Base-by-base conservation (phyloP, 2,113 vertebrate species). In the Mastomys natalensis region DNA sequence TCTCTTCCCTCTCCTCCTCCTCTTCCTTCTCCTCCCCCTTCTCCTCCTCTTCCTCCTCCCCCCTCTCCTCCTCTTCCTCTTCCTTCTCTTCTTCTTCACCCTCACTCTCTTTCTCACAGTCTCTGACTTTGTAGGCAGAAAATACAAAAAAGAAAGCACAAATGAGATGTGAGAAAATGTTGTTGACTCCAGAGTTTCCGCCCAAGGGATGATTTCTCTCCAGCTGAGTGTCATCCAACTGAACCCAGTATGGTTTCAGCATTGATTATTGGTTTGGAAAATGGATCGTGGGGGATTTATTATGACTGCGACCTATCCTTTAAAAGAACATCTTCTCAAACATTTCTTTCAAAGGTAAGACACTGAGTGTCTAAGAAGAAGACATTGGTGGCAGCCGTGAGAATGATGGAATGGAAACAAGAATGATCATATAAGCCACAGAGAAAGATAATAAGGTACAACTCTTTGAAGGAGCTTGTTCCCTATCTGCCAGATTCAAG, bases 331-430 rank as follows among this genome's bases (percentile, higher is more conserved):
- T n/a, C 77, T 95, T 40, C 53, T 88, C 29, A 64, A 48, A 51
- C 4, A 70, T 78, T 92, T 94, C 21, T 82, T 97, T 86, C 62
- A 76, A 78, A 93, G 26, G 74, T 48, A 29, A 48, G 13, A 29
- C 4, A 76, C 15, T 92, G 87, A 68, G 37, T 31, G 3, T 55
- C 1, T 37, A 37, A 53, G 78, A 66, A 45, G 48, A 88, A 93
- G 68, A 72, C 29, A 34, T 60, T 7, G 13, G 58, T 62, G 51
- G 4, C 8, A n/a, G 15, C 62, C 60, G 16, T 82, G 74, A 90
- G 40, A 94, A 45, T 16, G 45, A 55, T 11, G 26, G 37, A 29
- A 85, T 77, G n/a, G 77, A 72, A 86, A n/a, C 1, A 22, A 34
- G 34, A 34, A 45, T 29, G 66, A 8, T 85, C 37, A 77, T 5